Evolutionary conservation across 30 jellyfish, hydroid and myxozoan species (phyloP).

Genomic region (Aurelia coerulea): DNA sequence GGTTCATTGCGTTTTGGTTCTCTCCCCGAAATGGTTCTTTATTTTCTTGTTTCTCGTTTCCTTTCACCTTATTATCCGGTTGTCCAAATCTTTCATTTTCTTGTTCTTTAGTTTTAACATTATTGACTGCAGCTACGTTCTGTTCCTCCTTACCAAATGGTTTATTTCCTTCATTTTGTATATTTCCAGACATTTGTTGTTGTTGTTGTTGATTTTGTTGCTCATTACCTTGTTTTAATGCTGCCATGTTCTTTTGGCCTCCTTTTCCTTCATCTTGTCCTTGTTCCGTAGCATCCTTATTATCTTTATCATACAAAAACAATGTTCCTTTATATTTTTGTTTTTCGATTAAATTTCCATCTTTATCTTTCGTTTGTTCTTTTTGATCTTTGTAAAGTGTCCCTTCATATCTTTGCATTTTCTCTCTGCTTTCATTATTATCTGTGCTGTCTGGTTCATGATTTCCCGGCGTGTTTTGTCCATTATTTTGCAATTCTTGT

Average conservation of each 20-base stretch:
- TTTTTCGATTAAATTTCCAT: conserved; percentile 49
- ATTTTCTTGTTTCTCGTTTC: background rate
- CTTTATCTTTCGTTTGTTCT: conserved; percentile 30
- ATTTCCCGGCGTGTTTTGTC: background rate
- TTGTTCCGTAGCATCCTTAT: background rate
- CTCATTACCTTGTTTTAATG: too few relatives aligned
- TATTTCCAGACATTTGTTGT: too few relatives aligned
- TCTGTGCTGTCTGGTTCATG: background rate
- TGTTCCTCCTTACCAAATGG: too few relatives aligned
- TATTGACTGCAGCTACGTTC: background rate
- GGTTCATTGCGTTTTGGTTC: background rate
- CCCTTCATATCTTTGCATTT: conserved; percentile 54
- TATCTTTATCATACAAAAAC: conserved; percentile 34
- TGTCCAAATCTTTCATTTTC: background rate
- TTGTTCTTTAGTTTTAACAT: background rate
- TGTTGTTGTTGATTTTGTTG: too few relatives aligned
- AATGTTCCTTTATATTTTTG: conserved; percentile 62
- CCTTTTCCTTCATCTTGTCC: too few relatives aligned
- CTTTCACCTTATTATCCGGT: background rate
- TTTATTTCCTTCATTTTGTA: too few relatives aligned
- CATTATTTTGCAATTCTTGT: conserved; percentile 23
- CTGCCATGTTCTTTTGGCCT: too few relatives aligned
- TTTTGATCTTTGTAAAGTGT: conserved; percentile 49
- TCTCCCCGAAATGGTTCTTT: background rate
- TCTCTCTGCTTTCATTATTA: conserved; percentile 8